phyloP scores from a whole-genome alignment of 2,888 invertebrate species.

The Cenopis cana region DNA sequence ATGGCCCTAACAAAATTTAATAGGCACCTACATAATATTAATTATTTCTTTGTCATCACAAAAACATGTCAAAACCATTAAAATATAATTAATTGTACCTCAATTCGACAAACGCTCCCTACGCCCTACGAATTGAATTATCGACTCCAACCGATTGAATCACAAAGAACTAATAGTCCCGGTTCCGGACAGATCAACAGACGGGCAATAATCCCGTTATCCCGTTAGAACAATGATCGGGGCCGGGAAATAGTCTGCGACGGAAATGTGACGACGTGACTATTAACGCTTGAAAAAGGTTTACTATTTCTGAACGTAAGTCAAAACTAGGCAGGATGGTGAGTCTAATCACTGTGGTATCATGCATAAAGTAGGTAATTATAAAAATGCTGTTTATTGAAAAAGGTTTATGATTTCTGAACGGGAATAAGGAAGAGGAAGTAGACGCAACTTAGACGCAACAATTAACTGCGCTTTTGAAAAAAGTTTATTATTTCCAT shows the following conservation, averaged over 20 bases:
- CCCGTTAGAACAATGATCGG: conserved; percentile 12
- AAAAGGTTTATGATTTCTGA: neutral
- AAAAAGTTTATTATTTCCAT: too few relatives aligned
- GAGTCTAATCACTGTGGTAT: too few relatives aligned
- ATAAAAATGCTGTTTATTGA: neutral
- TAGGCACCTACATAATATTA: too few relatives aligned
- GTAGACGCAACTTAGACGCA: too few relatives aligned
- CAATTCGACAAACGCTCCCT: neutral
- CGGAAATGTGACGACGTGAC: neutral
- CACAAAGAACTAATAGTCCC: conserved; percentile 16
- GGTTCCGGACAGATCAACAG: conserved; percentile 15
- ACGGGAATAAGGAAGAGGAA: too few relatives aligned
- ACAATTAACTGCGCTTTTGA: too few relatives aligned
- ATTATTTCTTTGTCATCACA: too few relatives aligned
- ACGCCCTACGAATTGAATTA: conserved; percentile 14
- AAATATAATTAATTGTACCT: neutral
- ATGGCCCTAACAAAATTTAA: too few relatives aligned
- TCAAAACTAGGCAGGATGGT: neutral
- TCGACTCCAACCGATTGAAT: conserved; percentile 9
- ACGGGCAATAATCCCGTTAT: conserved; percentile 6
- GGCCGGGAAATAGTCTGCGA: neutral
- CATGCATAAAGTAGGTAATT: too few relatives aligned
- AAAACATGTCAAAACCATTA: neutral
- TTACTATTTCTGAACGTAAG: neutral
- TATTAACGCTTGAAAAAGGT: neutral